Base-by-base conservation (phyloP, 2,797 vertebrate species). In the Enteromius afrohamiltoni region DNA sequence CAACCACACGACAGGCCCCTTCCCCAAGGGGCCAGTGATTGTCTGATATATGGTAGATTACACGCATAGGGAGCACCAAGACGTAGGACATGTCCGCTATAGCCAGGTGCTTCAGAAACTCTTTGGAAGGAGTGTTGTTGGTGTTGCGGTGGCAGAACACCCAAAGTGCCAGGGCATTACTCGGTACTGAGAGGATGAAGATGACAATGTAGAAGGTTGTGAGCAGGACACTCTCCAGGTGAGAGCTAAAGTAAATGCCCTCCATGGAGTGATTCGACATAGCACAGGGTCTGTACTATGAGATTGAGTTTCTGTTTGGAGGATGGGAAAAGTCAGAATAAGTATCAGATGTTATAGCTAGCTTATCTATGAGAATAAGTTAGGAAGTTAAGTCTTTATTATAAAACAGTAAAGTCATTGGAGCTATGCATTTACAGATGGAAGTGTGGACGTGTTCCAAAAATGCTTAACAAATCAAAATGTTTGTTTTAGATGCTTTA, bases 51-150 rank as follows among this genome's bases (percentile, higher is more conserved):
- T 95, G 95, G 88, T 94, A 95, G 85, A 92, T 82, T 11, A 93
- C 90, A 1, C 94, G 90, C 93, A 94, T 91, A 21, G 94, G 94
- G 37, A 95, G 85, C 82, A 95, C 85, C 55, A 95, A 86, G 10
- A 95, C 29, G 9, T 94, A 95, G 34, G 84, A 93, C 31, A 94
- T 87, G 86, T 95, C 94, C 3, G 95, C 94, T 10, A 94, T 60
- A 8, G 93, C 88, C 9, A 95, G 90, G 78, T 94, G 91, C 83
- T 77, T 90, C 73, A 95, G 90, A 82, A 94, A 95, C 67, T 95
- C 88, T 31, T 90, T 92, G 1, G 91, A 91, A 16, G 93, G 87
- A 29, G 92, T 91, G 0, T 74, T 87, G 60, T 40, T 69, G 11
- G 87, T 83, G 75, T 87, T 83, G 53, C 93, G 91, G 9, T 17